phyloP scores from a whole-genome alignment of 2,113 vertebrate genomes.

The Pavo muticus region DNA sequence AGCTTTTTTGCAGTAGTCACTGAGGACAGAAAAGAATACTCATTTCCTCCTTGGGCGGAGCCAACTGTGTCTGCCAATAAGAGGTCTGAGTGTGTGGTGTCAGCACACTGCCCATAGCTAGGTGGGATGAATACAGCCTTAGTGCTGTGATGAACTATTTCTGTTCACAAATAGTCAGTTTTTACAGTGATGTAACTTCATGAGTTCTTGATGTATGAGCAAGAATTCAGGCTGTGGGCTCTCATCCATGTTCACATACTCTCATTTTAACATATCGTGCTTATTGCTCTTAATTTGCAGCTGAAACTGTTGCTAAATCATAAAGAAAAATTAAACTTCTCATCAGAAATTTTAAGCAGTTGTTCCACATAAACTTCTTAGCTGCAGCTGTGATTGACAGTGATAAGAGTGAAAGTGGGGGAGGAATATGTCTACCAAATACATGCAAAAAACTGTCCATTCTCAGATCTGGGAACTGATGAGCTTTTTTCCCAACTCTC shows the following conservation, averaged over 20 bases:
- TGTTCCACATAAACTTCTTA: neutral
- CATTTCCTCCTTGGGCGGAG: neutral
- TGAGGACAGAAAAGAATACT: neutral
- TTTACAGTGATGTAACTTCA: neutral
- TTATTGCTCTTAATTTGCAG: neutral
- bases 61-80: neutral
- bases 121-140: neutral
- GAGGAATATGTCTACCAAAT: neutral
- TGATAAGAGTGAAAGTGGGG: neutral
- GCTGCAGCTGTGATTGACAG: neutral
- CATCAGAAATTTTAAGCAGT: slow-evolving; percentile 14
- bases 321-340: slow-evolving; percentile 11
- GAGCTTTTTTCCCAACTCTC: neutral
- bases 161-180: neutral
- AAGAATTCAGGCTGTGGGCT: neutral
- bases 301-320: neutral
- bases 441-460: neutral
- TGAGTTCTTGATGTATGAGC: neutral
- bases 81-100: neutral
- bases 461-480: neutral
- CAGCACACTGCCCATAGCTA: neutral
- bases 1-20: neutral
- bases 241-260: neutral
- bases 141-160: neutral
- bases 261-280: neutral